Base-by-base conservation (phyloP, 2,797 vertebrate genomes). In the Pyrrhura leucotis region DNA sequence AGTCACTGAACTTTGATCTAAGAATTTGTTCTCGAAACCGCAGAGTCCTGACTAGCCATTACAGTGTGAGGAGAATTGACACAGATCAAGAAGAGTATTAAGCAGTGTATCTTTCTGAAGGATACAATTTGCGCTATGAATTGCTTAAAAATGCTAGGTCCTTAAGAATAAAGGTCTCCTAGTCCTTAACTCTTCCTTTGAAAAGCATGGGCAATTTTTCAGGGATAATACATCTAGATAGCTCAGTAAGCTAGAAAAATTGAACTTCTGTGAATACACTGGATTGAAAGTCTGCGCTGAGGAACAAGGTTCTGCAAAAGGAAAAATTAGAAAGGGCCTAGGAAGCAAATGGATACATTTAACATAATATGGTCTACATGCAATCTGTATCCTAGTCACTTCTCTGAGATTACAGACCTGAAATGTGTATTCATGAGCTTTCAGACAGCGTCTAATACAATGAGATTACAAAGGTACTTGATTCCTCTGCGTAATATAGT, bases 381-480 rank as follows among this genome's bases (percentile, higher is more conserved):
- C 71, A 80, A 67, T 88, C 68, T 77, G 9, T 81, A 68, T 78
- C 91, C 66, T 84, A 78, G 77, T 88, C 76, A 94, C 40, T 81
- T 79, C 40, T 56, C 14, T 77, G 25, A 61, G 58, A 74, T 81
- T 88, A 63, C 66, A 86, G 65, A 67, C 69, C 65, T 86, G 69
- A 86, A 94, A 90, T 84, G 25, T 81, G 31, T 92, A 83, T 94
- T 90, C 69, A 83, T 94, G 71, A 73, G 39, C 68, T 92, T 88
- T 80, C 89, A 95, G 47, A 50, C 39, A 74, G 47, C 77, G 47
- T 61, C 39, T 71, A 44, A 51, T 68, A 74, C 80, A 90, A 47
- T 51, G 69, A 81, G 63, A 39, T 88, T 77, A 72, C 13, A 22
- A 67, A 94, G 40, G 40, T 67, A 51, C 51, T 88, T 90, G 61